Evolutionary conservation across 2,797 vertebrate species (phyloP), one percentile per base, ranked within the genome.

Genomic region (Astyanax mexicanus): DNA sequence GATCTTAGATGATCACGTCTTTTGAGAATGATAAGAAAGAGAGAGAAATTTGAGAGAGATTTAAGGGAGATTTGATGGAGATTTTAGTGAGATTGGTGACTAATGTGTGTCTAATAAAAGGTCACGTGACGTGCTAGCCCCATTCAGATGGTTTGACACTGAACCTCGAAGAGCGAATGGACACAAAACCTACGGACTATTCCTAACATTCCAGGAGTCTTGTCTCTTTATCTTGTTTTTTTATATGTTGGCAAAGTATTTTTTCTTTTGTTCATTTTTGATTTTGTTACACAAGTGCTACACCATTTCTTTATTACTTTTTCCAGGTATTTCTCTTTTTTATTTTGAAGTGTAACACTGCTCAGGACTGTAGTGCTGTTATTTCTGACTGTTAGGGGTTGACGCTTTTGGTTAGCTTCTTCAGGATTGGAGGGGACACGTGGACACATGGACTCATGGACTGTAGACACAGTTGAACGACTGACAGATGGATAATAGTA

Each of bases 171-270:
- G 55, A 51, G 8, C 40, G 55, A 9, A 51, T 55, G 60, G 45
- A 82, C 65, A 58, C 58, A 67, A 66, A 37, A 64, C 58, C 62
- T 8, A 60, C 17, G 35, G 52, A 69, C 54, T 72, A 81, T 85
- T 84, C 84, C 84, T 78, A 85, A 86, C 87, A 90, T 91, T 90
- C 87, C 89, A 85, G 75, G 76, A 84, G 69, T 69, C 47, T 35
- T 42, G 10, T 42, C 12, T 42, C 38, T 2, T 75, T 66, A 51
- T 64, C 5, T 10, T 58, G 37, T 83, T 75, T 80, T 72, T 82
- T 79, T 52, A 29, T 70, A 65, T 32, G 65, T 66, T 37, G 45
- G 44, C n/a, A 88, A 87, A 84, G 80, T 87, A 79, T 90, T 77
- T 75, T 66, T 90, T 74, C 58, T 89, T 74, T 87, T 86, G 75